Evolutionary conservation across 2,888 invertebrate species (phyloP).

Genomic region (Camponotus fellah): DNA sequence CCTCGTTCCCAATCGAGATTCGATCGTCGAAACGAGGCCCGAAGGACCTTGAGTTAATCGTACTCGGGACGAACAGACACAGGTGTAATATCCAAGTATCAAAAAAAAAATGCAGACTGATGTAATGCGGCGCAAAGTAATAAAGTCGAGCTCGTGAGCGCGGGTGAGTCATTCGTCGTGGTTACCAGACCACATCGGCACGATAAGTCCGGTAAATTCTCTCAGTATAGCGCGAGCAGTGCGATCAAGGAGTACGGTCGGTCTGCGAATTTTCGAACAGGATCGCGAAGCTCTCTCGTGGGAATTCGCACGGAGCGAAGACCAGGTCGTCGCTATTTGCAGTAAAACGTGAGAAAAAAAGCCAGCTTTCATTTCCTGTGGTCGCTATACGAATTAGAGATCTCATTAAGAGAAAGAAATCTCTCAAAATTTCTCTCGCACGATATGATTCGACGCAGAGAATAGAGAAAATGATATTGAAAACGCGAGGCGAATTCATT

Average conservation of each 20-base stretch:
- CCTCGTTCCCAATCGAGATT: slow-evolving; percentile 39
- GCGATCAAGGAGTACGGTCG: slow-evolving; percentile 25
- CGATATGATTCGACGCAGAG: neutral
- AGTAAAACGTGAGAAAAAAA: slow-evolving; percentile 27
- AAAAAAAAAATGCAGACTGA: slow-evolving; percentile 59
- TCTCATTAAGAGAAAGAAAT: neutral
- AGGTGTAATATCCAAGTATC: neutral
- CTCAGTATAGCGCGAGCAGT: slow-evolving; percentile 40
- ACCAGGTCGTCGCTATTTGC: neutral
- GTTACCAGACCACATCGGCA: slow-evolving; percentile 61
- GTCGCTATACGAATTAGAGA: neutral
- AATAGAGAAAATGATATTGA: neutral
- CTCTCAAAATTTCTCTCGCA: neutral
- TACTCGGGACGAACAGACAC: slow-evolving; percentile 28
- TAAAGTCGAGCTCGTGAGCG: slow-evolving; percentile 53
- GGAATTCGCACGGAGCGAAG: neutral
- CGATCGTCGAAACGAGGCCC: neutral
- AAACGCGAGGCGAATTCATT: neutral
- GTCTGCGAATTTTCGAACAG: neutral
- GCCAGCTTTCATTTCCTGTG: neutral
- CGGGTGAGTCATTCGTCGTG: slow-evolving; percentile 65
- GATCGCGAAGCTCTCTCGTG: neutral
- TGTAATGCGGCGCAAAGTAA: slow-evolving; percentile 61
- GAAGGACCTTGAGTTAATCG: slow-evolving; percentile 46
- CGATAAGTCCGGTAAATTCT: slow-evolving; percentile 51